Conservation (phyloP, 2,113 vertebrate genomes). For the Platichthys stellatus region DNA sequence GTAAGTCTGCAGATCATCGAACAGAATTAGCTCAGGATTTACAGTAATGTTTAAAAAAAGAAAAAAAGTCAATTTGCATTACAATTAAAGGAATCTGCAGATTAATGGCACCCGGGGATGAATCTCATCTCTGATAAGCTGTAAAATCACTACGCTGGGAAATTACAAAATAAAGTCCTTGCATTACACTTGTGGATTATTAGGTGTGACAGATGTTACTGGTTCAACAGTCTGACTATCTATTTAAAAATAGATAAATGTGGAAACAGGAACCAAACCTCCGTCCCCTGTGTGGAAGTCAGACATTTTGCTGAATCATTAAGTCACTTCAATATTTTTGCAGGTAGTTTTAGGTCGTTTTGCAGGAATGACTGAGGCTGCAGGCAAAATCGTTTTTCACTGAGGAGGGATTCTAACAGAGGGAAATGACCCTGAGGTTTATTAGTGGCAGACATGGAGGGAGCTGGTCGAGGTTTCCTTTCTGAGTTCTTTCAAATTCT, state of each 20-base stretch:
- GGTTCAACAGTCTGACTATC: background rate
- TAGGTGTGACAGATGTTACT: background rate
- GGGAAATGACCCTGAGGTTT: no score
- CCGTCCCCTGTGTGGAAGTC: background rate
- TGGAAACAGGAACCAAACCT: no score
- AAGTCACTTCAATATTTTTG: background rate
- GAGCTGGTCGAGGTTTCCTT: background rate
- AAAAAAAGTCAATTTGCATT: slow-evolving; percentile 41
- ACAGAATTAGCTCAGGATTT: slow-evolving; percentile 56
- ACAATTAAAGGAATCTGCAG: slow-evolving; percentile 42
- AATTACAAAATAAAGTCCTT: slow-evolving; percentile 39
- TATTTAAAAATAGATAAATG: background rate
- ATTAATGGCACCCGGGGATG: slow-evolving; percentile 43
- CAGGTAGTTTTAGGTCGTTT: background rate
- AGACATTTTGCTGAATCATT: background rate
- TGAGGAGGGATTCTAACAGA: no score
- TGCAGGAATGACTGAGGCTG: background rate
- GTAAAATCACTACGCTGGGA: slow-evolving; percentile 40
- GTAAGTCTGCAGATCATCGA: slow-evolving; percentile 21
- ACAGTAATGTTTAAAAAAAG: slow-evolving; percentile 32
- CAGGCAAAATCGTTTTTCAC: background rate
- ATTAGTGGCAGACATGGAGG: background rate
- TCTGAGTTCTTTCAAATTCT: no score
- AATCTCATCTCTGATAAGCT: slow-evolving; percentile 37
- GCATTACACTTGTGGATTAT: slow-evolving; percentile 27